These are phyloP conservation scores for Lepidotrigona ventralis DNA, from an alignment of 1,140 invertebrate genomes.

Conservation along the genomic window DNA sequence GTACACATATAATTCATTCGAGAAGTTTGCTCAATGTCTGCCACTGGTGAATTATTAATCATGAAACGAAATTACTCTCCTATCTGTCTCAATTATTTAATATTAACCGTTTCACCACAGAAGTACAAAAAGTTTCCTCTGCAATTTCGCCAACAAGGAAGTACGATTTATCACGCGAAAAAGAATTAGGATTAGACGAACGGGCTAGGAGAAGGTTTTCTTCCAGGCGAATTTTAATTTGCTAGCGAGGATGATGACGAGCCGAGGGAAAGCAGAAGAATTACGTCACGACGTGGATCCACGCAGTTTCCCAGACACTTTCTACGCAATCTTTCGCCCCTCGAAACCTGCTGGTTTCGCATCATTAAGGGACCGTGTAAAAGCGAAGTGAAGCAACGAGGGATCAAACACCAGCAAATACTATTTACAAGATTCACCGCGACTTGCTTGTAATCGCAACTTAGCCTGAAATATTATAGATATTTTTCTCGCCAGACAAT, in stretches of 20 bases:
- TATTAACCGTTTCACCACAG: too few species aligned
- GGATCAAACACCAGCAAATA: neutral
- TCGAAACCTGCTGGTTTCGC: slow-evolving; percentile 31
- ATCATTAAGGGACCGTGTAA: slow-evolving; percentile 35
- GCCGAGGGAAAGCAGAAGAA: slow-evolving; percentile 32
- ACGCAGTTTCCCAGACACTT: slow-evolving; percentile 63
- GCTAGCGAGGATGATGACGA: slow-evolving; percentile 10
- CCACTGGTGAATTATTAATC: too few species aligned
- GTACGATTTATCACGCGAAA: neutral
- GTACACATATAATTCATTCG: too few species aligned
- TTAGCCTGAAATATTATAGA: neutral
- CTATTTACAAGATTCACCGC: neutral
- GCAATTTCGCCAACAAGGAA: neutral
- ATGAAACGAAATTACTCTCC: too few species aligned
- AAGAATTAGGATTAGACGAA: neutral
- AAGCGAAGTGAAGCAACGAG: neutral
- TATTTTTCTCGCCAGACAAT: too few species aligned
- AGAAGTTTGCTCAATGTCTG: too few species aligned
- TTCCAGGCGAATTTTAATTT: neutral
- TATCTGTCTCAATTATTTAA: too few species aligned
- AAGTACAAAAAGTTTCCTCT: neutral
- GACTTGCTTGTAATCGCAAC: neutral
- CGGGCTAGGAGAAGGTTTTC: neutral
- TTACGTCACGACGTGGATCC: slow-evolving; percentile 45
- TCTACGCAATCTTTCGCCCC: slow-evolving; percentile 48